Base-by-base conservation (phyloP, 2,113 vertebrate genomes). In the Trochalopteron elliotii region DNA sequence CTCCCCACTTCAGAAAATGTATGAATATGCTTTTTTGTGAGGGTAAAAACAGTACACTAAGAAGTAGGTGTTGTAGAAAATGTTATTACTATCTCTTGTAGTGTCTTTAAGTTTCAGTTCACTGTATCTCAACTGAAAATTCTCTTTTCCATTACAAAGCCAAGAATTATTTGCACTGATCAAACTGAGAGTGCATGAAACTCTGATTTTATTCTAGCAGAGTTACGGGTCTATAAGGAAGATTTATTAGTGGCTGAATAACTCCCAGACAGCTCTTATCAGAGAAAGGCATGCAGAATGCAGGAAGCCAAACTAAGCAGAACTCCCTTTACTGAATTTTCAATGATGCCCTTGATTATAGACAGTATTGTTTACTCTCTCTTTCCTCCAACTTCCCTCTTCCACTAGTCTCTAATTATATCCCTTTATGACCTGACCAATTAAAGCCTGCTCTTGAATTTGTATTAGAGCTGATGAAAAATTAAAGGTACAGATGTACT, bases 361-460 rank as follows among this genome's bases (percentile, higher is more conserved):
- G 97, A 97, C 96, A 97, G 94, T 89, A 97, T 94, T 97, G 97
- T 97, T 97, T 96, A 95, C 90, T 83, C 87, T 79, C 64, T 95
- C 75, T 94, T 96, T 70, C 80, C 87, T 90, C 44, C 57, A 95
- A 64, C 87, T 95, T 97, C 75, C 93, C 60, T 91, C 92, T 91
- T 91, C 93, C 45, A 96, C 95, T 84, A 84, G 90, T 86, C 61
- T 94, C 93, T 97, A 97, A 97, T 97, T 97, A 97, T 96, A 96
- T 90, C 78, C 83, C 56, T 96, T 96, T 96, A 97, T 80, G 93
- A 83, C 84, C 80, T 83, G 64, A 40, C 90, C 81, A 97, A 96
- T 97, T 97, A 97, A 97, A 96, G 75, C 59, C 82, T 84, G 65
- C 79, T 96, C 70, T 96, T 96, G 95, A 97, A 93, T 96, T 96